Base-by-base conservation (phyloP, 2,113 vertebrate species). In the Lepus americanus region DNA sequence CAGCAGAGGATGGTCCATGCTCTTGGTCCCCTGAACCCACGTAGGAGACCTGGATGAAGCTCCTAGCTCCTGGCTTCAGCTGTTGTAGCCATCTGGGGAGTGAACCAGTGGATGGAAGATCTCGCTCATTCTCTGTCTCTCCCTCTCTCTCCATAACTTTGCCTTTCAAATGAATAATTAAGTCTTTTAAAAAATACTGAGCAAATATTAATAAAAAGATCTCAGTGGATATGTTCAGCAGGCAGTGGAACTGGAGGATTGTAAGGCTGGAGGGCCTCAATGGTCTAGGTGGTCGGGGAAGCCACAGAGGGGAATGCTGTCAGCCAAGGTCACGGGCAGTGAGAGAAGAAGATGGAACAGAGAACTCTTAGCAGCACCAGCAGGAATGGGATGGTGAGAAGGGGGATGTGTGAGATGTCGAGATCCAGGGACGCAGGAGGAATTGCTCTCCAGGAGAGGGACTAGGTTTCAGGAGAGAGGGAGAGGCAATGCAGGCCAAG, bases 241-340 rank as follows among this genome's bases (percentile, higher is more conserved):
- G 17, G 51, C 3, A 2, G 53, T 9, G 77, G 59, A 16, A 33
- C 27, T 16, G 4, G 53, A 76, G 20, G n/a, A 16, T 9, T 39
- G 10, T 25, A 25, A 6, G 6, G 2, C 49, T 90, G 53, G 63
- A 13, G 59, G 36, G 33, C 29, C 51, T 36, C 59, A 22, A 55
- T 19, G 19, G 2, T 10, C 9, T 5, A 66, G 44, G 36, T 39
- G 6, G 5, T 0, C 3, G 11, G 33, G 17, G 51, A 73, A 44
- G 22, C 25, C 11, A 0, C 4, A 39, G 22, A 36, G 31, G 94
- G 59, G 6, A n/a, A 22, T 31, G 31, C 14, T 6, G 1, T 23
- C 8, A 20, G 17, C 3, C 4, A 51, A n/a, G 22, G 16, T 8
- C n/a, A 20, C 2, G 4, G 1, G n/a, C 25, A 61, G 6, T 12